A percentile compares a stretch with the other conserved stretches of the same genome.
These are phyloP conservation scores for Zaprionus gabonicus DNA, from an alignment of 1,140 invertebrate genomes.

Conservation along the genomic window DNA sequence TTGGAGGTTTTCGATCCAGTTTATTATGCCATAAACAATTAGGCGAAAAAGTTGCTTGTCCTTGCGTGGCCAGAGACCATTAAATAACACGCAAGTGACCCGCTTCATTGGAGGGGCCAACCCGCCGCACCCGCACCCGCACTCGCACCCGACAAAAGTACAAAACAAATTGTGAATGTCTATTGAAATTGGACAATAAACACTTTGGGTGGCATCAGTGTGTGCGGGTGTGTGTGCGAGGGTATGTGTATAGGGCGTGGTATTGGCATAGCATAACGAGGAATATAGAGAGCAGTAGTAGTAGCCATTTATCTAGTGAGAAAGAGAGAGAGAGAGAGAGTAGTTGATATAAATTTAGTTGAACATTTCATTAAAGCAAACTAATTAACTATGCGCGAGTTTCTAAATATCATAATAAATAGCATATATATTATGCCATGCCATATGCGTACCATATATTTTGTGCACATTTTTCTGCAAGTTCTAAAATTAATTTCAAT, in stretches of 20 bases:
- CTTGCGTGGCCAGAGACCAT: slow-evolving; percentile 53
- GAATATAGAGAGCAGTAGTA: neutral
- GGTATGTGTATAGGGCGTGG: neutral
- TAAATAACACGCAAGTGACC: slow-evolving; percentile 53
- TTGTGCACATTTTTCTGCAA: neutral
- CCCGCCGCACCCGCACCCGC: neutral
- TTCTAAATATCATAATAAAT: neutral
- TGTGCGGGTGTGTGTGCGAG: neutral
- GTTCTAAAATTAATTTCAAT: neutral
- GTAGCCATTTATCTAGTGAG: neutral
- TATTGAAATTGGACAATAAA: slow-evolving; percentile 52
- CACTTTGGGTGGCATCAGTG: slow-evolving; percentile 30
- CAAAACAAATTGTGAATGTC: slow-evolving; percentile 47
- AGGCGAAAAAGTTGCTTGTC: slow-evolving; percentile 46
- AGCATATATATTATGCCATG: neutral
- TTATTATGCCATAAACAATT: slow-evolving; percentile 58
- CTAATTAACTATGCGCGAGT: neutral
- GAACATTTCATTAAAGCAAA: neutral
- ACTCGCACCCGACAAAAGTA: slow-evolving; percentile 12
- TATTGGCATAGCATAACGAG: neutral
- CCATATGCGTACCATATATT: neutral
- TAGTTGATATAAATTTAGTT: neutral
- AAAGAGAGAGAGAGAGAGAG: neutral
- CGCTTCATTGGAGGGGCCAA: slow-evolving; percentile 1
- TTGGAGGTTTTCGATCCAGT: slow-evolving; percentile 31